Evolutionary conservation across 2,113 vertebrate genomes (phyloP).

Genomic region (Rhodinocichla rosea): DNA sequence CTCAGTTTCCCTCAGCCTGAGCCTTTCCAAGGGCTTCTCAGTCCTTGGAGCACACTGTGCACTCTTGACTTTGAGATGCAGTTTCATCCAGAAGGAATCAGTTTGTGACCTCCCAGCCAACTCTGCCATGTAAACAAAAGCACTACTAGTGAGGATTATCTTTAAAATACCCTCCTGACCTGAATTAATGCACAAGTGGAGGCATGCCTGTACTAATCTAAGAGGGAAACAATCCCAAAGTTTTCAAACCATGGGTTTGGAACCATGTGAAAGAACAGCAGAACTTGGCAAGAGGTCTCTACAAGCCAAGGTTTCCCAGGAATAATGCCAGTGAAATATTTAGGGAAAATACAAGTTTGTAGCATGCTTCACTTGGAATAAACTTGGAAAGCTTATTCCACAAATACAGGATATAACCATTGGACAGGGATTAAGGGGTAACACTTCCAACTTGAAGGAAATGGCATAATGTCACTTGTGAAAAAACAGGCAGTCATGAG

Average conservation of each 20-base stretch:
- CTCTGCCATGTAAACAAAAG: not conserved
- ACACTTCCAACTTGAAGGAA: not conserved
- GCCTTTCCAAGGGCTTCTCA: not conserved
- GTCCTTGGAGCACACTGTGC: fast-evolving
- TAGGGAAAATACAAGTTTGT: not conserved
- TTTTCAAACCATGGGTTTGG: not conserved
- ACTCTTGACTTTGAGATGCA: not conserved
- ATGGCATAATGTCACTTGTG: not conserved
- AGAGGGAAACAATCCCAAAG: not conserved
- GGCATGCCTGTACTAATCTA: not conserved
- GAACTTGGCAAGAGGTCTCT: not conserved
- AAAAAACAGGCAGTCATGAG: not conserved
- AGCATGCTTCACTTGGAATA: not conserved
- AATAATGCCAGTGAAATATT: not conserved
- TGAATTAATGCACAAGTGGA: not conserved
- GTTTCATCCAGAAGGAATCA: not conserved
- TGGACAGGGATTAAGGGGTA: not conserved
- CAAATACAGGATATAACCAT: not conserved
- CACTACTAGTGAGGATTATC: not conserved
- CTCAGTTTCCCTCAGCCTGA: not conserved
- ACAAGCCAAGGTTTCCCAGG: not conserved
- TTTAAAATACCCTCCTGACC: not conserved
- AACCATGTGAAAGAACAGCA: not conserved
- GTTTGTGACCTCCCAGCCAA: not conserved
- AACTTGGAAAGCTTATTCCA: not conserved